Percentiles rank a stretch among this genome's conserved stretches.
These are phyloP conservation scores for Chloropsis hardwickii DNA, from an alignment of 2,113 vertebrate species.

Conservation along the genomic window DNA sequence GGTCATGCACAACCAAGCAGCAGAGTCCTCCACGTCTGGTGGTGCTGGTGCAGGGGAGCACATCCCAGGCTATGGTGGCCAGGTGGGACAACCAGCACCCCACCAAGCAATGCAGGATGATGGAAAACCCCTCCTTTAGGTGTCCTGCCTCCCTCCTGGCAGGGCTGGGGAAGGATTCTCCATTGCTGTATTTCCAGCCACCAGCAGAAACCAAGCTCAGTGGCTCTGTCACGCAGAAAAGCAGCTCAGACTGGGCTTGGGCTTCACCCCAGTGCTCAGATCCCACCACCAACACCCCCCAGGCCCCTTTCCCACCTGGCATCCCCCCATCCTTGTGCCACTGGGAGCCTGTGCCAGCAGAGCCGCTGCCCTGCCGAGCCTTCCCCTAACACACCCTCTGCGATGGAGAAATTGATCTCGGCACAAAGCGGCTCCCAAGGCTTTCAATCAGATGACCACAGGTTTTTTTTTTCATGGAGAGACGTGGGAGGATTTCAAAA, in stretches of 20 bases:
- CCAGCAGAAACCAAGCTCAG: neutral
- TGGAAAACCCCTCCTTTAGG: neutral
- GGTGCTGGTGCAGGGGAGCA: neutral
- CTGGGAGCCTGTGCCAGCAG: neutral
- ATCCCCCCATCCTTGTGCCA: neutral
- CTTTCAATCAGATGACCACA: constrained; percentile 19
- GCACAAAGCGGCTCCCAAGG: neutral
- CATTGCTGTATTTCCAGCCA: neutral
- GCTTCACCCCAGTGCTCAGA: neutral
- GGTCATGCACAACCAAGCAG: neutral
- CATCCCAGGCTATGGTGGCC: neutral
- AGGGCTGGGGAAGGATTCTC: neutral
- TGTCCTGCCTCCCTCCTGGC: neutral
- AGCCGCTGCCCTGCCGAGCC: neutral
- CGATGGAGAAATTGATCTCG: neutral
- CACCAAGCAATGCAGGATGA: neutral
- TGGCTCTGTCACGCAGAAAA: fast-evolving
- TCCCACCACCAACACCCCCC: neutral
- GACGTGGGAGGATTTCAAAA: constrained; percentile 59
- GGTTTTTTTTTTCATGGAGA: neutral
- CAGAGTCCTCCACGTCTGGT: fast-evolving
- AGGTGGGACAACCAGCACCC: neutral
- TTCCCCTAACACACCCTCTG: neutral
- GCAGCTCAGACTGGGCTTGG: neutral
- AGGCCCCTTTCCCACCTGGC: neutral